Base-by-base conservation (phyloP, 23 tunicate species). In the Styela plicata region DNA sequence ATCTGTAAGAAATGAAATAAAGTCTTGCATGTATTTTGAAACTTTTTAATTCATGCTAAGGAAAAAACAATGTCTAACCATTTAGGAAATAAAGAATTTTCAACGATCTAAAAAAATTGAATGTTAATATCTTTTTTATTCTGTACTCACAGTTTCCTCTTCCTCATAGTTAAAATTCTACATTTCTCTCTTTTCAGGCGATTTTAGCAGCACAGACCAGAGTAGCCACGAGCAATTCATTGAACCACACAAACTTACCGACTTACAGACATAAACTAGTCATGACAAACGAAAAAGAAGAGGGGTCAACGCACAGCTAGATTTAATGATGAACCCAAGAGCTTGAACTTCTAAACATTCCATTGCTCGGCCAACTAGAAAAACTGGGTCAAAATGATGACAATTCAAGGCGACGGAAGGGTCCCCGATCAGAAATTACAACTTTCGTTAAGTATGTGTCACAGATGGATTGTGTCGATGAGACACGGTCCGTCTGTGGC, bases 251-350 rank as follows among this genome's bases (percentile, higher is more conserved):
- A 0, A 44, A 24, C 13, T 75, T 64, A 30, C 94, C 94, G 24
- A 85, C 94, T 20, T 89, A 84, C 82, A 82, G 94, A 5, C 94
- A 89, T 78, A 86, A 85, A 67, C 94, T 89, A 17, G 94, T 89
- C 27, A 0, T 76, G 64, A 26, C 52, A 21, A 27, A 53, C 24
- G 81, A 76, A 25, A 76, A 33, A 26, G 81, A 76, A 7, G 81
- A 76, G 44, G 81, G 37, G 37, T 67, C 71, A 44, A 44, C 57
- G 57, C 7, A 44, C 57, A 44, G 57, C 57, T 44, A 44, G 57
- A 44, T 44, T 44, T 44, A 44, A 44, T 44, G 57, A 44, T 7
- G 7, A 13, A 44, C 10, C 57, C 7, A 44, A 44, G 57, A 44
- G 10, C 13, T 44, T 44, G 13, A 44, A 44, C 57, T 44, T 44